These are phyloP conservation scores for Dryobota labecula DNA, from an alignment of 2,888 invertebrate species.

Conservation along the genomic window DNA sequence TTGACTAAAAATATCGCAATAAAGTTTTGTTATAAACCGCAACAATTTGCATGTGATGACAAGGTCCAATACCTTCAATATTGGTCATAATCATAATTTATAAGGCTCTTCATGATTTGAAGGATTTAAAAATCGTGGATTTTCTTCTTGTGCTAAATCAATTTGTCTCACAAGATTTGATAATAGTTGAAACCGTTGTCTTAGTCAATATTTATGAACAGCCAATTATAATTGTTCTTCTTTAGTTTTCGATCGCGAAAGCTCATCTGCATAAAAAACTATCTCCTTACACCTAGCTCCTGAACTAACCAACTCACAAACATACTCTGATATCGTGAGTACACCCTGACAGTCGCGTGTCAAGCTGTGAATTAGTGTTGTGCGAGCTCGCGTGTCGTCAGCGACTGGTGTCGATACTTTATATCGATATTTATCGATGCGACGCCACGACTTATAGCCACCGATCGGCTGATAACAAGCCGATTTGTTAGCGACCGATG, in stretches of 20 bases:
- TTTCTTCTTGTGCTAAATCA: background rate
- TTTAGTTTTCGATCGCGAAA: background rate
- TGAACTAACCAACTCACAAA: slow-evolving; percentile 52
- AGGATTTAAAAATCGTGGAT: background rate
- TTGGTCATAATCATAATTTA: slow-evolving; percentile 17
- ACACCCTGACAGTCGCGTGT: slow-evolving; percentile 71
- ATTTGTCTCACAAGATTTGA: background rate
- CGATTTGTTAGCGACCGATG: slow-evolving; percentile 83
- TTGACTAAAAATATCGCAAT: slow-evolving; percentile 47
- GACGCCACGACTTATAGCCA: slow-evolving; percentile 83
- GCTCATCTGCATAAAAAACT: slow-evolving; percentile 23
- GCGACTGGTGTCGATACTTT: slow-evolving; percentile 78
- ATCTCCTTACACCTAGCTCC: slow-evolving; percentile 41
- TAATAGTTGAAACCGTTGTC: too few species aligned
- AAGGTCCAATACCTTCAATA: slow-evolving; percentile 13
- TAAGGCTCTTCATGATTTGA: background rate
- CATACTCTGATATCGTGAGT: slow-evolving; percentile 68
- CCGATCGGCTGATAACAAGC: slow-evolving; percentile 85
- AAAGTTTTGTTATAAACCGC: slow-evolving; percentile 48
- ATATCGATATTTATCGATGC: slow-evolving; percentile 85
- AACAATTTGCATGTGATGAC: slow-evolving; percentile 58
- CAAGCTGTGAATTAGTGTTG: slow-evolving; percentile 80
- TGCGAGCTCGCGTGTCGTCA: slow-evolving; percentile 77
- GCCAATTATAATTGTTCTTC: background rate
- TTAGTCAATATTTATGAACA: background rate